These are phyloP conservation scores for Homarus gammarus DNA, from an alignment of 2,888 invertebrate genomes.

Conservation along the genomic window DNA sequence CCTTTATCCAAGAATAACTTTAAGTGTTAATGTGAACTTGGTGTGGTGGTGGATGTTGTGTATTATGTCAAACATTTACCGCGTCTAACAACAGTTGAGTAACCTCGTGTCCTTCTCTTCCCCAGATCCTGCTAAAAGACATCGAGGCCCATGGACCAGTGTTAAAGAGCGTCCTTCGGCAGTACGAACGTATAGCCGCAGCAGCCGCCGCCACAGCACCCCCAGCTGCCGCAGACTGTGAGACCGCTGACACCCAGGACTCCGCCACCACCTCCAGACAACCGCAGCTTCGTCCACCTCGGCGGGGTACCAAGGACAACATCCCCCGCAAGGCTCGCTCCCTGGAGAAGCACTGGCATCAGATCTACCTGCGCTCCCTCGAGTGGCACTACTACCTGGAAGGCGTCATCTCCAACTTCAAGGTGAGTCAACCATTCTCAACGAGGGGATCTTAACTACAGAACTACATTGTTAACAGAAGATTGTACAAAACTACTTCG, in stretches of 20 bases:
- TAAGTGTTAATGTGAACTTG: too few relatives aligned
- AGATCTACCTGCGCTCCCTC: slow-evolving; percentile 91
- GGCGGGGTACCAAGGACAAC: slow-evolving; percentile 36
- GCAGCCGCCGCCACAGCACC: slow-evolving; percentile 40
- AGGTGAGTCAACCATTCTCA: slow-evolving; percentile 68
- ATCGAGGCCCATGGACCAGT: slow-evolving; percentile 74
- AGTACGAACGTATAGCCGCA: slow-evolving; percentile 68
- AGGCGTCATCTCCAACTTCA: slow-evolving; percentile 78
- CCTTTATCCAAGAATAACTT: too few relatives aligned
- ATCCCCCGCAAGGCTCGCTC: slow-evolving; percentile 83
- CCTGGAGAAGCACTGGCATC: slow-evolving; percentile 93
- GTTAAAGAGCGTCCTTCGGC: slow-evolving; percentile 72
- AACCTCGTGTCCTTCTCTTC: slow-evolving; percentile 4
- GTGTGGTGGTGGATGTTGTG: too few relatives aligned
- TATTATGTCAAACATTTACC: too few relatives aligned
- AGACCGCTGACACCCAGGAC: slow-evolving; percentile 19
- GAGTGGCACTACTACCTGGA: slow-evolving; percentile 96
- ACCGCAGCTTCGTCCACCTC: slow-evolving; percentile 12
- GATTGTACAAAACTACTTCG: too few relatives aligned
- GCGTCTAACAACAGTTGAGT: background rate
- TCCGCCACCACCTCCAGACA: slow-evolving; percentile 38
- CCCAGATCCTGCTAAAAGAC: slow-evolving; percentile 75
- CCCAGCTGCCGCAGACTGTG: slow-evolving; percentile 10
- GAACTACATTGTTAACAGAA: too few relatives aligned
- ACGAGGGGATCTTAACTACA: too few relatives aligned